Evolutionary conservation across 2,797 vertebrate species (phyloP).

Genomic region (Hypotaenidia okinawae): DNA sequence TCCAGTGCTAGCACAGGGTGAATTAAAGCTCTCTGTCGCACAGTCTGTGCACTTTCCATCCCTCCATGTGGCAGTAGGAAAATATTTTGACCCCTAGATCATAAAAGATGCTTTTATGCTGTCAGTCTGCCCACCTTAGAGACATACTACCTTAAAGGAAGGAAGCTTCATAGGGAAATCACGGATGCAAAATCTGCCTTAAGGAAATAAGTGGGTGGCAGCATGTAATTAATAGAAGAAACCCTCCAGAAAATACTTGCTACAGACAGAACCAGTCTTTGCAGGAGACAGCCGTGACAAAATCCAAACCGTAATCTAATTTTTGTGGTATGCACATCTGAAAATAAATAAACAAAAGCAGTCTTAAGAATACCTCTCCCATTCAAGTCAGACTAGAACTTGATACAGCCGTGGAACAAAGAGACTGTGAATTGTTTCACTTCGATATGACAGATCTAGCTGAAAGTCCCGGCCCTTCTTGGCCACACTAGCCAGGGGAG

Average conservation of each 20-base stretch:
- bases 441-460: neutral
- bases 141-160: conserved; percentile 14
- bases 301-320: conserved; percentile 63
- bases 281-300: conserved; percentile 59
- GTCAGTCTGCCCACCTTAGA: conserved; percentile 1
- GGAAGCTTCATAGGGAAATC: conserved; percentile 47
- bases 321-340: conserved; percentile 56
- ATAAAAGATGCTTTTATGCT: neutral
- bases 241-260: conserved; percentile 57
- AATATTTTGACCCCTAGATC: neutral
- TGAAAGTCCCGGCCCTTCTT: neutral
- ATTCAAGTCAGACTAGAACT: conserved; percentile 54
- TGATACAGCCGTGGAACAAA: conserved; percentile 15
- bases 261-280: conserved; percentile 55
- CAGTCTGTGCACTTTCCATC: neutral
- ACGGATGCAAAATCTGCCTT: conserved; percentile 54
- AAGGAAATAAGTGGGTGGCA: conserved; percentile 66
- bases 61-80: neutral
- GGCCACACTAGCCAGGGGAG: neutral
- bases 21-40: neutral
- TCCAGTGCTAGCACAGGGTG: neutral
- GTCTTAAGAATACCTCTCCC: conserved; percentile 33
- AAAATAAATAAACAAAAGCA: conserved; percentile 66
- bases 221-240: conserved; percentile 65
- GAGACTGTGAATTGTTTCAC: neutral